Evolutionary conservation across 2,888 invertebrate genomes (phyloP).

Genomic region (Oscheius sp.): DNA sequence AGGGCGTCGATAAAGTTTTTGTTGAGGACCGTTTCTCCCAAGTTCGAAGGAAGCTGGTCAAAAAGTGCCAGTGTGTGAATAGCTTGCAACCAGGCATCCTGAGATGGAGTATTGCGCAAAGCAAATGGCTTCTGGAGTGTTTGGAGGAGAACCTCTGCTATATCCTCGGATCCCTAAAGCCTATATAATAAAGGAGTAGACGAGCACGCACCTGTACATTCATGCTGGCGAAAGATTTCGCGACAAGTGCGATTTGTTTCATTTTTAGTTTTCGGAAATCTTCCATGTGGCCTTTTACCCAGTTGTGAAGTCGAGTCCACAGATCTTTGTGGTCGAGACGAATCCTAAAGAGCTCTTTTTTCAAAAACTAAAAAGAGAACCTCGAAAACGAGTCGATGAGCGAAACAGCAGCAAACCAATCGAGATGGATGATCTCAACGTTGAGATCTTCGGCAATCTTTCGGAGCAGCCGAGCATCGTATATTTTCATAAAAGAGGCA

Average conservation of each 20-base stretch:
- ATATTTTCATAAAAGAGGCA: not conserved
- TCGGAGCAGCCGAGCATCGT: constrained; percentile 15
- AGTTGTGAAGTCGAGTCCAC: constrained; percentile 6
- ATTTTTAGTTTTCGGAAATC: not conserved
- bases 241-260: constrained; percentile 1
- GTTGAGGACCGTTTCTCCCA: constrained; percentile 33
- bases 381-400: constrained; percentile 28
- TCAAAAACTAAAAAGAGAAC: not conserved
- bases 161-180: not conserved
- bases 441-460: constrained; percentile 9
- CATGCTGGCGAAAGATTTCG: constrained; percentile 6
- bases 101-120: not conserved
- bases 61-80: constrained; percentile 6
- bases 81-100: constrained; percentile 17
- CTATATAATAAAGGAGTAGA: not conserved
- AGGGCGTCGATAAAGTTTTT: constrained; percentile 27
- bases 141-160: not conserved
- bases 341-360: not conserved
- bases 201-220: constrained; percentile 2
- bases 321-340: constrained; percentile 18
- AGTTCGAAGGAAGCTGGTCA: constrained; percentile 2
- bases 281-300: constrained; percentile 11
- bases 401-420: constrained; percentile 19
- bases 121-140: not conserved
- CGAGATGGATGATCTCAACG: constrained; percentile 19